phyloP scores from a whole-genome alignment of 2,797 vertebrate species.

The Ciconia nigra region DNA sequence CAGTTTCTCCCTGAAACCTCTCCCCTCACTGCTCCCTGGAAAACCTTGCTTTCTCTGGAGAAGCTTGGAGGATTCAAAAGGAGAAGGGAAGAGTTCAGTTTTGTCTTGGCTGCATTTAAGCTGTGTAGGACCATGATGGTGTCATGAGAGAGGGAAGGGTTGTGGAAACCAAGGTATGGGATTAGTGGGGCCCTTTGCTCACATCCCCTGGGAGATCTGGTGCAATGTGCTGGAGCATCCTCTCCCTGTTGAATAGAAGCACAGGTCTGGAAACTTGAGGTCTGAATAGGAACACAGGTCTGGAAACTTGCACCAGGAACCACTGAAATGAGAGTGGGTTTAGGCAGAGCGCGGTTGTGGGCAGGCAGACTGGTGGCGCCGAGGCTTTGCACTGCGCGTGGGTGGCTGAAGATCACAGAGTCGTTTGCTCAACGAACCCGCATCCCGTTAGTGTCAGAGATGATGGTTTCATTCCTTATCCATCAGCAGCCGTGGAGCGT shows the following conservation, averaged over 20 bases:
- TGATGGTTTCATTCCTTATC: not conserved
- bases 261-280: not conserved
- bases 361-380: not conserved
- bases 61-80: not conserved
- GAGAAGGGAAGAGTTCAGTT: not conserved
- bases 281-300: not conserved
- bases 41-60: not conserved
- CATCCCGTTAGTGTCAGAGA: not conserved
- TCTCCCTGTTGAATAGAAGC: not conserved
- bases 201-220: not conserved
- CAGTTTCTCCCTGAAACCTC: not conserved
- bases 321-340: not conserved
- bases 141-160: not conserved
- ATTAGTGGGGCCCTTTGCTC: not conserved
- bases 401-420: not conserved
- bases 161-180: not conserved
- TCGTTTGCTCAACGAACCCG: rapidly evolving
- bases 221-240: not conserved
- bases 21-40: not conserved
- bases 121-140: not conserved
- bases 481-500: not conserved
- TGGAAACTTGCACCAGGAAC: not conserved
- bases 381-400: not conserved
- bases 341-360: rapidly evolving
- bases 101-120: not conserved